Evolutionary conservation across 2,113 vertebrate genomes (phyloP).

Genomic region (Aptenodytes patagonicus): DNA sequence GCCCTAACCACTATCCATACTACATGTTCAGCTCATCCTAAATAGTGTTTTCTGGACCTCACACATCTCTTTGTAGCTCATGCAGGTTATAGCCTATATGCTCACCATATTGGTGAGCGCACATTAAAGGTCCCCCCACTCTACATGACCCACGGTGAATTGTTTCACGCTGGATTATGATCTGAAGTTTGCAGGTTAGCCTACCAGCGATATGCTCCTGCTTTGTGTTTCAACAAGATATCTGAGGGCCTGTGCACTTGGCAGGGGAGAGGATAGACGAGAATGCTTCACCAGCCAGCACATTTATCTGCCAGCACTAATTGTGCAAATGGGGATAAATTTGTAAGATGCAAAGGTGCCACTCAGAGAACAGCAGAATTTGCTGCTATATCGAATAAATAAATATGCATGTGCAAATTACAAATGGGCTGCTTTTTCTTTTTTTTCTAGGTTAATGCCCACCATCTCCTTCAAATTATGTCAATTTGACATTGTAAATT

Average conservation of each 20-base stretch:
- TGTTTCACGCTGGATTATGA: not conserved
- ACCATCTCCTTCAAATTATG: conserved; percentile 24
- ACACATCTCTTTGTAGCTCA: not conserved
- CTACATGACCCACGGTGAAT: not conserved
- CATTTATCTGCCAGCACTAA: conserved; percentile 44
- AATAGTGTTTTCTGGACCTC: not conserved
- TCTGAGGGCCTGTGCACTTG: not conserved
- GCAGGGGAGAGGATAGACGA: not conserved
- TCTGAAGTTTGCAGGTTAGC: not conserved
- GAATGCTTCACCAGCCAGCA: conserved; percentile 8
- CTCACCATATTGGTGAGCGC: not conserved
- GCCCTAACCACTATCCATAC: not conserved
- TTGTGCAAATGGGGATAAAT: conserved; percentile 56
- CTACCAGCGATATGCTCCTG: not conserved
- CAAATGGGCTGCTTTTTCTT: not conserved
- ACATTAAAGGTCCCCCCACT: not conserved
- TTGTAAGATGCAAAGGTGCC: conserved; percentile 37
- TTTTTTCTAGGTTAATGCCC: not conserved
- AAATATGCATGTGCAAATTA: conserved; percentile 61
- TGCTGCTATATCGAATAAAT: conserved; percentile 45
- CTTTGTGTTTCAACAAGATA: not conserved
- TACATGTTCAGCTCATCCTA: not conserved
- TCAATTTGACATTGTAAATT: conserved; percentile 55
- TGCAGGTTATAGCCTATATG: not conserved
- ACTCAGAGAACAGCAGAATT: conserved; percentile 27